Evolutionary conservation across 2,888 invertebrate species (phyloP).

Genomic region (Malthinus flaveolus): DNA sequence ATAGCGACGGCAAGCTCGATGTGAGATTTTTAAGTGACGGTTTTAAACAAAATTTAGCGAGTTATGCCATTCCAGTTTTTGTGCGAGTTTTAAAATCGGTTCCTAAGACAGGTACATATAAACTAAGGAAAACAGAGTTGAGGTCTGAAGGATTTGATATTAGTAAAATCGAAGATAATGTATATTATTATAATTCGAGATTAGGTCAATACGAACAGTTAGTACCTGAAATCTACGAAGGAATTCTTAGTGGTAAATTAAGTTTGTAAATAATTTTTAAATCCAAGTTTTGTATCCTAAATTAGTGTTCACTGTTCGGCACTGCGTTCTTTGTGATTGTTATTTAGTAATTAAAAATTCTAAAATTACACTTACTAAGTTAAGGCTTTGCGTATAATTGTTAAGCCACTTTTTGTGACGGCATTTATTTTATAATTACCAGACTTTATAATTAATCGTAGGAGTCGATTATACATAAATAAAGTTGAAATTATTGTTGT

Average conservation of each 20-base stretch:
- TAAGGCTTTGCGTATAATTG: too few species aligned
- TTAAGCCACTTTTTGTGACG: too few species aligned
- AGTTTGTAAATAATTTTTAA: slow-evolving; percentile 5
- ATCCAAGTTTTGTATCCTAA: too few species aligned
- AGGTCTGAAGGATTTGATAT: slow-evolving; percentile 84
- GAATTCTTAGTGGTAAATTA: slow-evolving; percentile 43
- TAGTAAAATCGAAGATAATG: slow-evolving; percentile 68
- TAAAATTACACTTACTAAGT: too few species aligned
- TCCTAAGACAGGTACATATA: slow-evolving; percentile 88
- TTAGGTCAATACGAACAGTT: slow-evolving; percentile 43
- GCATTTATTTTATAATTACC: too few species aligned
- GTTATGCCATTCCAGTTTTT: slow-evolving; percentile 89
- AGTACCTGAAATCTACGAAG: slow-evolving; percentile 42
- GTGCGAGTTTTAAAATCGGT: slow-evolving; percentile 76
- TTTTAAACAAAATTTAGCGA: slow-evolving; percentile 72
- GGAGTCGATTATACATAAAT: too few species aligned
- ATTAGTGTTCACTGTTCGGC: too few species aligned
- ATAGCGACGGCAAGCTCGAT: slow-evolving; percentile 64
- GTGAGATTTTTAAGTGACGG: slow-evolving; percentile 64
- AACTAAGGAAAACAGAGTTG: slow-evolving; percentile 86
- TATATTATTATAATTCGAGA: slow-evolving; percentile 65
- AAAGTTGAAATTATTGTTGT: too few species aligned
- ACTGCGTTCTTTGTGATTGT: too few species aligned
- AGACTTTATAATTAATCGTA: too few species aligned
- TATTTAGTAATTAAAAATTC: too few species aligned